Percentiles rank a stretch among this genome's conserved stretches.
These are phyloP conservation scores for Lophura nycthemera DNA, from an alignment of 2,113 vertebrate species.

Conservation along the genomic window DNA sequence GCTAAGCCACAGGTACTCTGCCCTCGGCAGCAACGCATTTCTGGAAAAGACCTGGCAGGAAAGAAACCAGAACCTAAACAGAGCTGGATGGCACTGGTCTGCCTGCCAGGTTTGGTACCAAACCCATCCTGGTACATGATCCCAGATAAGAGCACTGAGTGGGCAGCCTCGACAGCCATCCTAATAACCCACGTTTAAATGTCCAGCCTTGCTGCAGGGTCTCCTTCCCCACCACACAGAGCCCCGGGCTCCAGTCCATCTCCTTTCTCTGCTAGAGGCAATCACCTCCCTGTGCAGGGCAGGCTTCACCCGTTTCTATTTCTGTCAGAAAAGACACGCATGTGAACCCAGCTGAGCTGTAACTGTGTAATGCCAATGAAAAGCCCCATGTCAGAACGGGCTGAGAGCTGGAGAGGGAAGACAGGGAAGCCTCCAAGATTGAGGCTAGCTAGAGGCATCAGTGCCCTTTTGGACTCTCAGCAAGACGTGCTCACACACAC, in stretches of 20 bases:
- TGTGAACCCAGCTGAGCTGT: neutral
- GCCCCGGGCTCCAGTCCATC: neutral
- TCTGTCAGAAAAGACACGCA: neutral
- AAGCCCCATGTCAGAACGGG: rapidly evolving
- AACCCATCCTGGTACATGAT: rapidly evolving
- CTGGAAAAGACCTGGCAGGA: neutral
- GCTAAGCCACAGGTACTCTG: neutral
- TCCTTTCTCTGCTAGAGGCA: neutral
- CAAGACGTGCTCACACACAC: neutral
- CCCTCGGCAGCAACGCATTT: neutral
- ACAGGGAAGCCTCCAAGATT: neutral
- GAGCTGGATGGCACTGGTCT: neutral
- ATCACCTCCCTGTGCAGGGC: neutral
- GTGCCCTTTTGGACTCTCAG: neutral
- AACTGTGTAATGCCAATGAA: neutral
- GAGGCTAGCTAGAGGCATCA: neutral
- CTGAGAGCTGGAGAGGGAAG: rapidly evolving
- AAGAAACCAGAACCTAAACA: neutral
- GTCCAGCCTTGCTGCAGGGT: neutral
- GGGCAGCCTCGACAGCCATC: neutral
- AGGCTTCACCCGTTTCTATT: neutral
- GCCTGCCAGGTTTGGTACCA: neutral
- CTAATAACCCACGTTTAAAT: neutral
- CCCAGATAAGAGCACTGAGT: neutral
- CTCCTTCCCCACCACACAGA: neutral